Evolutionary conservation across 1,140 invertebrate species (phyloP).

Genomic region (Trichoplusia ni): DNA sequence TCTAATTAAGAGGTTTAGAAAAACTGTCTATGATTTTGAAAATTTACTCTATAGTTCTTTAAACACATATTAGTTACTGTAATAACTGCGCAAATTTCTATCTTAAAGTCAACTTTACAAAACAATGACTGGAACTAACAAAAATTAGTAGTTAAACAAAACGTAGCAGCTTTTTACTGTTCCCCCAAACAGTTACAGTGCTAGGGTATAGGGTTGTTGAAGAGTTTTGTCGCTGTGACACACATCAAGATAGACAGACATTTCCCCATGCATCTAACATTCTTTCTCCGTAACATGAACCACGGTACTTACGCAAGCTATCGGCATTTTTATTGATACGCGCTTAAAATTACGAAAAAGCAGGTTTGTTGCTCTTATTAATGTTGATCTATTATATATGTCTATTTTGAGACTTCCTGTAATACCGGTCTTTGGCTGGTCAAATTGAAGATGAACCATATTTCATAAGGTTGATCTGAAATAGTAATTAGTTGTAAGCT

Average conservation of each 20-base stretch:
- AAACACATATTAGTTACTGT: too few species aligned
- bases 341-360: slow-evolving; percentile 27
- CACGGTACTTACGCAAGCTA: slow-evolving; percentile 9
- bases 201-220: too few species aligned
- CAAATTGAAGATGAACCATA: slow-evolving; percentile 5
- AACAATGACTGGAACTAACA: too few species aligned
- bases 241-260: background rate
- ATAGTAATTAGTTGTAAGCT: slow-evolving; percentile 3
- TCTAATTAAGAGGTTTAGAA: too few species aligned
- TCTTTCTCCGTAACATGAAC: slow-evolving; percentile 22
- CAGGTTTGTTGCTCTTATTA: background rate
- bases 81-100: too few species aligned
- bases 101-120: too few species aligned
- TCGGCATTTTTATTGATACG: slow-evolving; percentile 27
- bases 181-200: too few species aligned
- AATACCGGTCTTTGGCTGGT: background rate
- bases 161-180: too few species aligned
- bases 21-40: too few species aligned
- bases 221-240: background rate
- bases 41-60: too few species aligned
- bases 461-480: slow-evolving; percentile 1
- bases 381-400: slow-evolving; percentile 25
- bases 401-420: slow-evolving; percentile 16
- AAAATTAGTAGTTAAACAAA: too few species aligned
- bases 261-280: background rate